These are phyloP conservation scores for Carcharodon carcharias DNA, from an alignment of 2,797 vertebrate species.

Conservation along the genomic window DNA sequence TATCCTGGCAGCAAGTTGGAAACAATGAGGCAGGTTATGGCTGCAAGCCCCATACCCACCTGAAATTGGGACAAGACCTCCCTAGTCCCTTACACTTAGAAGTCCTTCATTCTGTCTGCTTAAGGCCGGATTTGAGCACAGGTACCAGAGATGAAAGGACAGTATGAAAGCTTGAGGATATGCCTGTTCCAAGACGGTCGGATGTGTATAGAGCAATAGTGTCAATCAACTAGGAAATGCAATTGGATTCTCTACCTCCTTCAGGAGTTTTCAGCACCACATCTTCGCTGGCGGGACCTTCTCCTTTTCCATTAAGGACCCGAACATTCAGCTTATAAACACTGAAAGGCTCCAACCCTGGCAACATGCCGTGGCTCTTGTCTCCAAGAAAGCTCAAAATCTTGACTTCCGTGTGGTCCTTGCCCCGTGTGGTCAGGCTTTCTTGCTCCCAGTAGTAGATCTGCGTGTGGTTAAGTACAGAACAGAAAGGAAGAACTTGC, in stretches of 20 bases:
- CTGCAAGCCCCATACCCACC: not conserved
- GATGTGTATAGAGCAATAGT: not conserved
- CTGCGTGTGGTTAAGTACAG: constrained; percentile 51
- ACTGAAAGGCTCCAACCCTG: constrained; percentile 78
- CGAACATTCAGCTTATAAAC: constrained; percentile 75
- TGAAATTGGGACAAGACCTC: not conserved
- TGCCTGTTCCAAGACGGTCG: not conserved
- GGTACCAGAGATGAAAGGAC: not conserved
- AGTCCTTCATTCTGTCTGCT: not conserved
- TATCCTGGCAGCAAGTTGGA: not conserved
- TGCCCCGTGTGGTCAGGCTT: constrained; percentile 68
- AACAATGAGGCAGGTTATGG: not conserved
- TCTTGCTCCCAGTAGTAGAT: constrained; percentile 85
- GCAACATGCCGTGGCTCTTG: constrained; percentile 79
- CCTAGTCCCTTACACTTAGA: not conserved
- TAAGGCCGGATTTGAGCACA: not conserved
- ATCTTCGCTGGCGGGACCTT: constrained; percentile 74
- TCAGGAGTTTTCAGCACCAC: constrained; percentile 78
- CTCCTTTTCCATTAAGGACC: constrained; percentile 82
- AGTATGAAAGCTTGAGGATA: not conserved
- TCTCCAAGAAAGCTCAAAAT: constrained; percentile 77
- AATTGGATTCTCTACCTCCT: constrained; percentile 67
- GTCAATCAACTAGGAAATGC: not conserved
- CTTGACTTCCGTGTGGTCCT: constrained; percentile 73
- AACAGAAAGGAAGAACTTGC: not conserved